Evolutionary conservation across 2,113 vertebrate species (phyloP).

Genomic region (Ptyas mucosa): DNA sequence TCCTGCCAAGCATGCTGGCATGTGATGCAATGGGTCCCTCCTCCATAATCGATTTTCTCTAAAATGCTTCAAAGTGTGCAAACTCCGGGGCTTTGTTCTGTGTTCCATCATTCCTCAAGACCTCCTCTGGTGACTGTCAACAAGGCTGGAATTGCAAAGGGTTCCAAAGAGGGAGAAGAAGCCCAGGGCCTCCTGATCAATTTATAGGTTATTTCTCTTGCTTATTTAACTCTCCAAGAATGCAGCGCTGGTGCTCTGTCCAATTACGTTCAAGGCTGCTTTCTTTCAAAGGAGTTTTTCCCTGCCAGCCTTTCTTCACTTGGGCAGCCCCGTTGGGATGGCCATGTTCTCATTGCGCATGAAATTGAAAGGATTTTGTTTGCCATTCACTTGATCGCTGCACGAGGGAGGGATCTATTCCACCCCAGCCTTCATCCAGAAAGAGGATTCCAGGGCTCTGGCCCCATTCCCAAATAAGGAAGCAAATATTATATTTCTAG

Average conservation of each 20-base stretch:
- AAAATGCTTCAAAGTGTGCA: rapidly evolving
- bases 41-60: neutral
- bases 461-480: neutral
- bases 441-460: rapidly evolving
- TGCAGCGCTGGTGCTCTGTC: constrained; percentile 33
- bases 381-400: neutral
- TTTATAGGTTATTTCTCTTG: constrained; percentile 52
- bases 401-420: neutral
- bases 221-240: constrained; percentile 66
- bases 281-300: constrained; percentile 53
- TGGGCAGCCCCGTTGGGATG: constrained; percentile 23
- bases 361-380: neutral
- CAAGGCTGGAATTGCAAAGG: neutral
- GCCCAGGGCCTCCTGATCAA: constrained; percentile 15
- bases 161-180: neutral
- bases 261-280: constrained; percentile 48
- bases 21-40: neutral
- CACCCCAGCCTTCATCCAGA: neutral
- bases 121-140: neutral
- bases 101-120: neutral
- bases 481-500: neutral
- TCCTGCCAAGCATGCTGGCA: neutral
- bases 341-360: neutral
- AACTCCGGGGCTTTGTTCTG: neutral
- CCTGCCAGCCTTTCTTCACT: constrained; percentile 42